phyloP scores from a whole-genome alignment of 2,797 vertebrate genomes.

The Heterohyrax brucei region DNA sequence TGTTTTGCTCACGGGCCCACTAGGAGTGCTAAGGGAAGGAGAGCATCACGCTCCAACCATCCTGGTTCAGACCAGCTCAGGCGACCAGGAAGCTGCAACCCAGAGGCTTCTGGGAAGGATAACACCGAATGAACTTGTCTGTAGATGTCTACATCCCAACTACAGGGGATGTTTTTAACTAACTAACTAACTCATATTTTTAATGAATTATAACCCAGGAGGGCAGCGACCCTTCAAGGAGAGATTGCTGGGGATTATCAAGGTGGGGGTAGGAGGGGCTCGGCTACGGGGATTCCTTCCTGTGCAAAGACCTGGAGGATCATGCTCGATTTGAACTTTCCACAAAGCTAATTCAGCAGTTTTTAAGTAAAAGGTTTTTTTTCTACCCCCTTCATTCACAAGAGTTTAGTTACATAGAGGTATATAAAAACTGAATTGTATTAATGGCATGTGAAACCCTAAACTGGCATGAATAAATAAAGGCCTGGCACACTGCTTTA shows the following conservation, averaged over 20 bases:
- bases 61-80: neutral
- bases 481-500: neutral
- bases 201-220: conserved; percentile 36
- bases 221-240: neutral
- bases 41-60: neutral
- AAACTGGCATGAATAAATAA: conserved; percentile 59
- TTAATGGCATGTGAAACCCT: conserved; percentile 46
- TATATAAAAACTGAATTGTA: conserved; percentile 11
- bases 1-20: neutral
- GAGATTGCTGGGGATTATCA: neutral
- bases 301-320: neutral
- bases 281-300: neutral
- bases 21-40: neutral
- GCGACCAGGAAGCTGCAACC: neutral
- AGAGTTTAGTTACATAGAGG: conserved; percentile 45
- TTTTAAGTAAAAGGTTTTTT: conserved; percentile 45
- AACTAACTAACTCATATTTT: conserved; percentile 11
- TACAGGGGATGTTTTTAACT: conserved; percentile 13
- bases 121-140: conserved; percentile 21
- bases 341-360: conserved; percentile 24
- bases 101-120: conserved; percentile 61
- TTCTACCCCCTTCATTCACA: conserved; percentile 13
- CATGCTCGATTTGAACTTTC: conserved; percentile 27
- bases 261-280: neutral
- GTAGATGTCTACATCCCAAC: conserved; percentile 6